These are phyloP conservation scores for Netelia inedita DNA, from an alignment of 2,888 invertebrate species.

Conservation along the genomic window DNA sequence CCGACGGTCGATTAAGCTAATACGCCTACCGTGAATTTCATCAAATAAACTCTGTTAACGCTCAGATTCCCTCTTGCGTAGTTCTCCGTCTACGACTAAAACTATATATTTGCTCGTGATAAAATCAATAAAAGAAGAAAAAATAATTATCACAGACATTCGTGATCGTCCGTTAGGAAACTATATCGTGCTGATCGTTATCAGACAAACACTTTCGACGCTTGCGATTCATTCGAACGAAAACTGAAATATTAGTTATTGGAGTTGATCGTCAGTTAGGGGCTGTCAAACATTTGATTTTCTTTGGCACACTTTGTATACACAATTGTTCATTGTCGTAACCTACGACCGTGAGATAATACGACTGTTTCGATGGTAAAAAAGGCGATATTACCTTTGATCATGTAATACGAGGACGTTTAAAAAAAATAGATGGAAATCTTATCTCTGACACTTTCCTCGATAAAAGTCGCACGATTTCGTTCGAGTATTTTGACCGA, in stretches of 20 bases:
- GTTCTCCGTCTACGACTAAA: background rate
- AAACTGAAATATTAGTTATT: background rate
- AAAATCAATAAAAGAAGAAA: background rate
- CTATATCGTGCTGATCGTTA: background rate
- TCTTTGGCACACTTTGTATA: background rate
- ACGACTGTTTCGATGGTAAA: too few relatives aligned
- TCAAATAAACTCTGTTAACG: constrained; percentile 2
- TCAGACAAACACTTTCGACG: background rate
- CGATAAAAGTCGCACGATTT: too few relatives aligned
- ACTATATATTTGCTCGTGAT: background rate
- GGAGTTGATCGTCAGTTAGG: background rate
- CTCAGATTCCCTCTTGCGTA: background rate
- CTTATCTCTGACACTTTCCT: background rate
- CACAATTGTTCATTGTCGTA: background rate
- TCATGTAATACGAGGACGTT: background rate
- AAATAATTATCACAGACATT: background rate
- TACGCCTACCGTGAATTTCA: constrained; percentile 1
- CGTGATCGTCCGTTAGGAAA: background rate
- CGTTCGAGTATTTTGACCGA: too few relatives aligned
- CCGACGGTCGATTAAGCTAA: background rate
- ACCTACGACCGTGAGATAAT: background rate
- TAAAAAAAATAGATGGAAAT: background rate
- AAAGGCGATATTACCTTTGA: background rate
- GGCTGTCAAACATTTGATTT: background rate
- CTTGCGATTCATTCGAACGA: background rate